Base-by-base conservation (phyloP, 2,797 vertebrate genomes). In the Acipenser transmontanus region DNA sequence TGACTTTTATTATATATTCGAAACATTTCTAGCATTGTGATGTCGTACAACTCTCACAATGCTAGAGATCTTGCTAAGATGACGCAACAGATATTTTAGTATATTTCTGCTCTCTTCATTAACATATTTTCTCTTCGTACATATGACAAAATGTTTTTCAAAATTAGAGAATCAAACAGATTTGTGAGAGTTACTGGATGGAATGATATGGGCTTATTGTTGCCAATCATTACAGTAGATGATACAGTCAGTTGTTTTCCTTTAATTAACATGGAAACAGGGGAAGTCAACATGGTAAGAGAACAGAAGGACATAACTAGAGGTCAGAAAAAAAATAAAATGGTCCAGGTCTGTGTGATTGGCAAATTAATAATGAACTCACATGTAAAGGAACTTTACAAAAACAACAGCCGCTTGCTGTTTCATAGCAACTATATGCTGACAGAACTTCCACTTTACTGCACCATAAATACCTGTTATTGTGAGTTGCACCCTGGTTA, bases 181-280 rank as follows among this genome's bases (percentile, higher is more conserved):
- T 54, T 54, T 54, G 51, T 8, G 8, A 54, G 2, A 52, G 51
- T 52, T 52, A 8, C 51, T 52, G 51, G 51, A 54, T 9, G 51
- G 8, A 54, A 54, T n/a, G 8, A 2, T 5, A 8, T 5, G 8
- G 51, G n/a, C 6, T 54, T n/a, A 6, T n/a, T n/a, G 8, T 54
- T 54, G 51, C 51, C 51, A 54, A 54, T 54, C 51, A 54, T 54
- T 54, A 54, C 51, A 54, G 51, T 6, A 54, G 51, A 54, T 54
- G 51, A 2, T n/a, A n/a, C 51, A 9, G 8, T 54, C 51, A 54
- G 51, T 8, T 14, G 52, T 47, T 63, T 62, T 63, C 61, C 50
- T 63, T 67, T 67, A 67, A 67, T 70, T 70, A 70, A 60, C 20
- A 10, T n/a, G 7, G 61, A 63, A 12, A 49, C 51, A 47, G 51